phyloP scores from a whole-genome alignment of 2,888 invertebrate species.

The Pristionchus fissidentatus region DNA sequence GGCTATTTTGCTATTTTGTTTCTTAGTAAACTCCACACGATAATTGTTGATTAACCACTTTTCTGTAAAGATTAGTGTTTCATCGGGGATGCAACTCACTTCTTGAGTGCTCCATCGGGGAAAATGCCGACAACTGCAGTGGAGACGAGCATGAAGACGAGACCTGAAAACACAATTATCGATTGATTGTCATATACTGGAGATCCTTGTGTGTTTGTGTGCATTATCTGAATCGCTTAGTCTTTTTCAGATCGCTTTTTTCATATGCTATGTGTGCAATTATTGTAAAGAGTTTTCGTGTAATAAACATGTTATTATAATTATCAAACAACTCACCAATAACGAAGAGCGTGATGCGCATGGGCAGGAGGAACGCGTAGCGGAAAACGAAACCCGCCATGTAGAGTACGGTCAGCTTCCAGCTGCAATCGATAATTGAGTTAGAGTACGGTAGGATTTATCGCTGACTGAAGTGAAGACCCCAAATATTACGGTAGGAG shows the following conservation, averaged over 20 bases:
- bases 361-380: constrained; percentile 90
- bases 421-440: constrained; percentile 71
- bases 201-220: constrained; percentile 56
- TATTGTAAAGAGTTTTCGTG: no score
- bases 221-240: neutral
- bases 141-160: constrained; percentile 81
- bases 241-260: neutral
- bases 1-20: neutral
- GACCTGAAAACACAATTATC: constrained; percentile 52
- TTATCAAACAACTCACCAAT: constrained; percentile 55
- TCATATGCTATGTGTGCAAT: no score
- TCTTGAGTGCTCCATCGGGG: constrained; percentile 79
- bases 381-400: constrained; percentile 91
- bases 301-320: no score
- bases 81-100: constrained; percentile 52
- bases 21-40: constrained; percentile 52
- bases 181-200: constrained; percentile 57
- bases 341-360: constrained; percentile 77
- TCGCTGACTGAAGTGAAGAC: neutral
- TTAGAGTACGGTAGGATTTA: neutral
- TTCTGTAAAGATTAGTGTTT: neutral
- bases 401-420: constrained; percentile 90
- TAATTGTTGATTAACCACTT: neutral
- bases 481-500: no score
- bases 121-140: constrained; percentile 83